phyloP scores from a whole-genome alignment of 2,113 vertebrate genomes.

The Saccopteryx leptura region DNA sequence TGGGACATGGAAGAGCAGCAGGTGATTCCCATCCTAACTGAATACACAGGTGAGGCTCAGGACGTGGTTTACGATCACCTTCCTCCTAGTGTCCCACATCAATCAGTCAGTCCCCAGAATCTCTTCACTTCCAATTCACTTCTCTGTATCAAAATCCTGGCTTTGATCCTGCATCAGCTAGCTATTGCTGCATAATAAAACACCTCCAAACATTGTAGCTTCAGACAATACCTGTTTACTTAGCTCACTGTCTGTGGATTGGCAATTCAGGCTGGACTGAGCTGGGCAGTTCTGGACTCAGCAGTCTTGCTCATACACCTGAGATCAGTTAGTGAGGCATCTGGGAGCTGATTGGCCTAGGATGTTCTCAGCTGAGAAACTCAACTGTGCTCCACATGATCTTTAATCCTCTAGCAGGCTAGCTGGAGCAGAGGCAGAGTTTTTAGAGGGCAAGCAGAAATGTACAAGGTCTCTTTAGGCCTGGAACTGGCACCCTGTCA shows the following conservation, averaged over 20 bases:
- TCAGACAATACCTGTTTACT: background rate
- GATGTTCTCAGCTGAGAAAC: background rate
- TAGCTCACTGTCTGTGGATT: background rate
- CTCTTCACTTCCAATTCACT: background rate
- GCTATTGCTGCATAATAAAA: background rate
- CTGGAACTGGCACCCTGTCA: background rate
- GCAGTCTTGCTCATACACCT: background rate
- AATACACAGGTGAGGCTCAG: constrained; percentile 88
- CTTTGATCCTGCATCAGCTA: background rate
- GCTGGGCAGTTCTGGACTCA: background rate
- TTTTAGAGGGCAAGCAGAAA: background rate
- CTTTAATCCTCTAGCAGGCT: background rate
- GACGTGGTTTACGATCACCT: rapidly evolving
- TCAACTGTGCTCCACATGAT: background rate
- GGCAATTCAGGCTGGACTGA: background rate
- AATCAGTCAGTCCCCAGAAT: background rate
- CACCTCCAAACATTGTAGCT: background rate
- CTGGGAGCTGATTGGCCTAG: background rate
- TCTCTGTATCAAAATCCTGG: background rate
- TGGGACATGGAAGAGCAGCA: constrained; percentile 88
- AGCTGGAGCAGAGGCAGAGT: background rate
- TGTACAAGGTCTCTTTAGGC: background rate
- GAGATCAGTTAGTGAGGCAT: background rate
- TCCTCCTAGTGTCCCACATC: background rate
- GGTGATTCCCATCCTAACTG: constrained; percentile 86